Conservation (phyloP, 1,140 invertebrate genomes). For the Drosophila kepulauana region DNA sequence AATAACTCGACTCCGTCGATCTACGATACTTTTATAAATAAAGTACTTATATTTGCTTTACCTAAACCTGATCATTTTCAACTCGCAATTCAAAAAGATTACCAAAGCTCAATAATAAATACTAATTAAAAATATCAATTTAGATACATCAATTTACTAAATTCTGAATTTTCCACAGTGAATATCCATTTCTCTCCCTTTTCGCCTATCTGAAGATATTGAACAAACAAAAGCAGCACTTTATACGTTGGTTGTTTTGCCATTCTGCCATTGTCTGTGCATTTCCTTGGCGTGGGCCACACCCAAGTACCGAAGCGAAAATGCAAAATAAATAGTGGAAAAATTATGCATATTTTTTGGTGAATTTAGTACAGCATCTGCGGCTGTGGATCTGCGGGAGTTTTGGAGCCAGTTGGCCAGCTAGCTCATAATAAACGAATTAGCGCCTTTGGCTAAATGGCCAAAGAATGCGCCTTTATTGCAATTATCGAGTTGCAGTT, state of each 20-base stretch:
- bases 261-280: constrained; percentile 35
- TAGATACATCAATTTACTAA: too few species aligned
- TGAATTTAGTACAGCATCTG: constrained; percentile 70
- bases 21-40: too few species aligned
- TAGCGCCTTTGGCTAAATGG: constrained; percentile 80
- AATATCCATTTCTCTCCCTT: not conserved
- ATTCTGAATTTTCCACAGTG: not conserved
- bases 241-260: not conserved
- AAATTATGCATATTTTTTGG: constrained; percentile 73
- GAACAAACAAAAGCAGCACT: constrained; percentile 36
- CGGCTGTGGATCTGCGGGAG: constrained; percentile 50
- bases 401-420: constrained; percentile 12
- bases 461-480: constrained; percentile 80
- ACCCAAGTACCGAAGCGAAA: constrained; percentile 34
- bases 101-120: too few species aligned
- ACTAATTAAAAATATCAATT: too few species aligned
- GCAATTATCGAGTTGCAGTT: constrained; percentile 74
- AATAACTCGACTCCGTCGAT: too few species aligned
- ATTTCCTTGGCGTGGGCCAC: constrained; percentile 42
- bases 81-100: too few species aligned
- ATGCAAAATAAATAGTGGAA: constrained; percentile 39
- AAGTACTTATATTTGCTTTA: too few species aligned
- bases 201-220: constrained; percentile 10
- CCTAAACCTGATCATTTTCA: too few species aligned
- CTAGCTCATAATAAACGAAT: constrained; percentile 80